phyloP scores from a whole-genome alignment of 1,140 invertebrate genomes.

The Meloidogyne chitwoodi region DNA sequence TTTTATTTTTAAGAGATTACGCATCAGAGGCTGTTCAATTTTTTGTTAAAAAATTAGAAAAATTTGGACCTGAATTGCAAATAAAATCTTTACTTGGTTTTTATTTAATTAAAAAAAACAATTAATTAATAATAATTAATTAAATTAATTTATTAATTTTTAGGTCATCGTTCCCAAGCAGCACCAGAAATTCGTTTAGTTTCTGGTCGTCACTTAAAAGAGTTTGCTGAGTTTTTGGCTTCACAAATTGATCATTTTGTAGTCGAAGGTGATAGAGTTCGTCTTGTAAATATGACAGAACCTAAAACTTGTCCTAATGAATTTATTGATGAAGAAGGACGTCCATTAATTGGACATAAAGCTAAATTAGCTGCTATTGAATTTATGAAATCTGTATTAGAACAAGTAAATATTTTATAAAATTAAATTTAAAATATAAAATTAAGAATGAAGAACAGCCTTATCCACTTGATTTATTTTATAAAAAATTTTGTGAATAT shows the following conservation, averaged over 20 bases:
- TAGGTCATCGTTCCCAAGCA: constrained; percentile 86
- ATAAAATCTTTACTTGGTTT: constrained; percentile 29
- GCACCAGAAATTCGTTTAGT: constrained; percentile 90
- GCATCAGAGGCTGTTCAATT: constrained; percentile 80
- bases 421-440: constrained; percentile 1
- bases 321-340: constrained; percentile 58
- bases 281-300: constrained; percentile 66
- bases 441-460: constrained; percentile 56
- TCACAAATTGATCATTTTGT: constrained; percentile 81
- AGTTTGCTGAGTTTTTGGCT: constrained; percentile 83
- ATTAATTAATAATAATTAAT: neutral
- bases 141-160: constrained; percentile 78
- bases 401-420: constrained; percentile 36
- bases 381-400: constrained; percentile 55
- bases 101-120: neutral
- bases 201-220: constrained; percentile 83
- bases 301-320: constrained; percentile 46
- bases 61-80: constrained; percentile 81
- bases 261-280: constrained; percentile 78
- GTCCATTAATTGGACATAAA: constrained; percentile 55
- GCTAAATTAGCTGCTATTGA: constrained; percentile 59
- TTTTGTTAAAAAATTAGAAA: constrained; percentile 82
- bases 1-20: constrained; percentile 17
- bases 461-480: constrained; percentile 58
- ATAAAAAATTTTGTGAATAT: constrained; percentile 56